Conservation (phyloP, 2,113 vertebrate genomes). For the Podilymbus podiceps region DNA sequence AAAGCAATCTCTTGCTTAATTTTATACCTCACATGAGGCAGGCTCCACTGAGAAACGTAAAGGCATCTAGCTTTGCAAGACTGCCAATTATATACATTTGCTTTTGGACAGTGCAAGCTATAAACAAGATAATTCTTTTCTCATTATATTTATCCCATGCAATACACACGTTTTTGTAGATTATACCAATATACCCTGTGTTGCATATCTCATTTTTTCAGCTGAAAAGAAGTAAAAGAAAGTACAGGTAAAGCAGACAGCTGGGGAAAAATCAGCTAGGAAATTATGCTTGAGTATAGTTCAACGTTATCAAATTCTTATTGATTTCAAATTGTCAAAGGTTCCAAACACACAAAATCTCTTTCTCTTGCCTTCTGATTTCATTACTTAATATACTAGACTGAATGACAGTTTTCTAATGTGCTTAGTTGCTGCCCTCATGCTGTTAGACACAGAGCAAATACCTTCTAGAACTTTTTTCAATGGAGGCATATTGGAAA, state of each 20-base stretch:
- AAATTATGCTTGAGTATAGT: neutral
- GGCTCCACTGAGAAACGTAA: neutral
- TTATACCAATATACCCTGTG: neutral
- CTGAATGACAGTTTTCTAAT: neutral
- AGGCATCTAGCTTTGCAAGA: neutral
- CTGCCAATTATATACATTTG: neutral
- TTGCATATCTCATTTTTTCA: neutral
- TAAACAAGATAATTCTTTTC: neutral
- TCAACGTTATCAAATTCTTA: constrained; percentile 3
- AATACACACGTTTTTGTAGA: neutral
- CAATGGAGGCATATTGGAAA: neutral
- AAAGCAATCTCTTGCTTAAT: neutral
- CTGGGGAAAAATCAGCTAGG: neutral
- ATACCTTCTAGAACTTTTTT: neutral
- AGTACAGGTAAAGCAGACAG: neutral
- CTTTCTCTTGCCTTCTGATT: neutral
- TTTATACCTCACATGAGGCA: neutral
- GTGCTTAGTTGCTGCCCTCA: neutral
- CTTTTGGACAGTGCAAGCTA: neutral
- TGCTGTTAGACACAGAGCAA: neutral
- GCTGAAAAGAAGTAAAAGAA: neutral
- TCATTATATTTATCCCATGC: neutral
- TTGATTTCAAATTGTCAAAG: constrained; percentile 22
- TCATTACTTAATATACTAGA: neutral
- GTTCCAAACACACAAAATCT: neutral